Evolutionary conservation across 2,797 vertebrate genomes (phyloP).

Genomic region (Propithecus deckenii): DNA sequence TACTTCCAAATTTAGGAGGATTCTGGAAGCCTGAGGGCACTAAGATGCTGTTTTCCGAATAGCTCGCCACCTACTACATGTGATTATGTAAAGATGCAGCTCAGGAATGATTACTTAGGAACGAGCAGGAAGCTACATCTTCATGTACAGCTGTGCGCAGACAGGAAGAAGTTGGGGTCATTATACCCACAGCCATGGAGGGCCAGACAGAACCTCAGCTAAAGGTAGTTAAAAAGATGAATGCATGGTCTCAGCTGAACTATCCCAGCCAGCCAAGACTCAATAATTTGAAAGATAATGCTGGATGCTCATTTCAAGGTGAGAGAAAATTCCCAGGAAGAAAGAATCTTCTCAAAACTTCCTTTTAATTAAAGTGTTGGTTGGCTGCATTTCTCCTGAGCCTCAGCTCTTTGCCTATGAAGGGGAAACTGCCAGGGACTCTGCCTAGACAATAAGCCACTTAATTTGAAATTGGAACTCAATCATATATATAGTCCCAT

Average conservation of each 20-base stretch:
- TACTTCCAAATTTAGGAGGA: background rate
- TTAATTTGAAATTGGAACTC: background rate
- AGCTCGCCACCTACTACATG: background rate
- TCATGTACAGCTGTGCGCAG: rapidly evolving
- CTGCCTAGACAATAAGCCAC: background rate
- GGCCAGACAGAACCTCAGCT: constrained; percentile 73
- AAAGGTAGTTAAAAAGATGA: constrained; percentile 76
- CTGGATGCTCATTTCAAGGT: constrained; percentile 81
- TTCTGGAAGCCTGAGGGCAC: background rate
- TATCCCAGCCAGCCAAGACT: constrained; percentile 39
- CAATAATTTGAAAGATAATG: constrained; percentile 81
- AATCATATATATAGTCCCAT: background rate
- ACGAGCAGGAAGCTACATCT: background rate
- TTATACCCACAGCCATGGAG: background rate
- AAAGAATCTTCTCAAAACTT: constrained; percentile 80
- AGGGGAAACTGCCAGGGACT: background rate
- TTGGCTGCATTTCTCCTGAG: constrained; percentile 72
- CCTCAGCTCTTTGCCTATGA: constrained; percentile 10
- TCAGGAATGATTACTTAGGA: background rate
- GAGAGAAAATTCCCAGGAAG: constrained; percentile 81
- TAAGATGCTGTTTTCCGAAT: background rate
- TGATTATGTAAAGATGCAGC: background rate
- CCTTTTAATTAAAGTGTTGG: constrained; percentile 82
- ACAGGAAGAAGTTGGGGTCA: background rate
- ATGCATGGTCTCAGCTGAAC: constrained; percentile 65